Evolutionary conservation across 1,140 invertebrate genomes (phyloP).

Genomic region (Apis laboriosa): DNA sequence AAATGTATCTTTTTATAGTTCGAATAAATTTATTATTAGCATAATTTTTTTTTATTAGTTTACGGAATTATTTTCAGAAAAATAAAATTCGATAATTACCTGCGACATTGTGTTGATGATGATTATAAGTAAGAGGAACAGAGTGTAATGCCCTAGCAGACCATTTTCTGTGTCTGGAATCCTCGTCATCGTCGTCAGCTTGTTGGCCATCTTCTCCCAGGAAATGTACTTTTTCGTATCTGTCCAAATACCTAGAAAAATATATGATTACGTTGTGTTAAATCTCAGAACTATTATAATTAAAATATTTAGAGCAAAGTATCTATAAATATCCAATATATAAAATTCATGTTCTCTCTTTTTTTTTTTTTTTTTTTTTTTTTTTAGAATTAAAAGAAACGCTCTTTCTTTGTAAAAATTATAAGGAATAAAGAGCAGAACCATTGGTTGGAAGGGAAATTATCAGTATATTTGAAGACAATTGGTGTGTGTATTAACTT

Average conservation of each 20-base stretch:
- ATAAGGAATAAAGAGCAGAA: background rate
- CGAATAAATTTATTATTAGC: too few relatives aligned
- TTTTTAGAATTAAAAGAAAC: too few relatives aligned
- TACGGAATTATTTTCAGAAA: background rate
- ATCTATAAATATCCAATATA: too few relatives aligned
- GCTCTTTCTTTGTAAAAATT: too few relatives aligned
- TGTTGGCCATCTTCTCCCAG: constrained; percentile 91
- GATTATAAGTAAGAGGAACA: constrained; percentile 91
- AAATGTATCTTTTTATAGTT: too few relatives aligned
- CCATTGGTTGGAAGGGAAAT: background rate
- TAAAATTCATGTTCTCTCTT: too few relatives aligned
- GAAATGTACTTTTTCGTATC: constrained; percentile 93
- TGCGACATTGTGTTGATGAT: constrained; percentile 90
- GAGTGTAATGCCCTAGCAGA: constrained; percentile 86
- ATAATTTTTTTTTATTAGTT: too few relatives aligned
- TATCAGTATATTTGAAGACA: background rate
- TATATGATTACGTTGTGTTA: background rate
- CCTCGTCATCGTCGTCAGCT: constrained; percentile 89
- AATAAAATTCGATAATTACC: constrained; percentile 78
- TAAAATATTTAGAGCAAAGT: too few relatives aligned
- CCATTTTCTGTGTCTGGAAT: constrained; percentile 86
- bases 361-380: too few relatives aligned
- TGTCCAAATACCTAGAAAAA: constrained; percentile 87
- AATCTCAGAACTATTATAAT: background rate
- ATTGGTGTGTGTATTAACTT: background rate